These are phyloP conservation scores for Latrodectus hesperus DNA, from an alignment of 2,888 invertebrate genomes.

Conservation along the genomic window DNA sequence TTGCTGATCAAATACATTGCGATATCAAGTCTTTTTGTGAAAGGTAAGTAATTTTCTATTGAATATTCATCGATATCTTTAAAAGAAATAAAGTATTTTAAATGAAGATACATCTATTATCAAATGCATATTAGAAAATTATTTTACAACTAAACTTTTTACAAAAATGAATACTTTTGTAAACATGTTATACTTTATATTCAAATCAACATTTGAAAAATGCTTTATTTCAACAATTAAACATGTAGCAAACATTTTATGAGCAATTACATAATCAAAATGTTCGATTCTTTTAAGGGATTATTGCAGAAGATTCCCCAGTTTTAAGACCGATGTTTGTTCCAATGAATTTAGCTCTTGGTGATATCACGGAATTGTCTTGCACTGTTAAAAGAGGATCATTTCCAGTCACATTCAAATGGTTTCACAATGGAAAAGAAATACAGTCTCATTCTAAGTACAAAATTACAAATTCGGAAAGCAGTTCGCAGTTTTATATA, in stretches of 20 bases:
- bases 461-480: constrained; percentile 27
- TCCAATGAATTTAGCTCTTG: constrained; percentile 36
- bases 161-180: background rate
- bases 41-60: background rate
- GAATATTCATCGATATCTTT: no score
- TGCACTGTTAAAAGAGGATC: constrained; percentile 66
- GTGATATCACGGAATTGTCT: constrained; percentile 39
- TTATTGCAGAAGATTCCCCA: background rate
- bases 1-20: background rate
- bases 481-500: constrained; percentile 23
- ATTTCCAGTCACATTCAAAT: constrained; percentile 64
- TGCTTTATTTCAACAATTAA: background rate
- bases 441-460: constrained; percentile 13
- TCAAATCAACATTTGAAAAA: background rate
- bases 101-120: no score
- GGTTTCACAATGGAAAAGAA: constrained; percentile 59
- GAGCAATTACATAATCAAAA: background rate
- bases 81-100: no score
- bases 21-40: background rate
- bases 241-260: background rate
- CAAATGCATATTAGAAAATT: no score
- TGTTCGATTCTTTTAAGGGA: constrained; percentile 1
- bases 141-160: no score
- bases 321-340: constrained; percentile 33
- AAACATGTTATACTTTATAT: background rate